Evolutionary conservation across 1,140 invertebrate genomes (phyloP).

Genomic region (Drosophila elegans): DNA sequence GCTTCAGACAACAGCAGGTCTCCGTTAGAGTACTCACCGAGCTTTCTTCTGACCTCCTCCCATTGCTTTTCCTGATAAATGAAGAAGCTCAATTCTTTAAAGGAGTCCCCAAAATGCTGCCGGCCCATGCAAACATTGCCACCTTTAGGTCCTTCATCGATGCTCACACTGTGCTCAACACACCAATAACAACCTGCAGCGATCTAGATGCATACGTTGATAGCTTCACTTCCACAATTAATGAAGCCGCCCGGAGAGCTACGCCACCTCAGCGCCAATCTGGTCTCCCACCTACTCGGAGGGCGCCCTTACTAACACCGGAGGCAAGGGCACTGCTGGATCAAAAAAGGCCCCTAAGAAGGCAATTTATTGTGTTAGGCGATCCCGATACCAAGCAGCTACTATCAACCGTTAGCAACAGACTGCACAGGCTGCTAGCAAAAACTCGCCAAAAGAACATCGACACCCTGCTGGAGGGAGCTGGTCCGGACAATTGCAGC

Average conservation of each 20-base stretch:
- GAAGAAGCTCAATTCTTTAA: not conserved
- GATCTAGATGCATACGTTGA: constrained; percentile 3
- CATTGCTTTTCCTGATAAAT: not conserved
- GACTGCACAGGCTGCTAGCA: not conserved
- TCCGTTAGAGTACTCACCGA: constrained; percentile 1
- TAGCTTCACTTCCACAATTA: not conserved
- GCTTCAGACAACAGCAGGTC: constrained; percentile 1
- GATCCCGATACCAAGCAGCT: not conserved
- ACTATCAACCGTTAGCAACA: not conserved
- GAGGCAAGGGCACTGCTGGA: constrained; percentile 8
- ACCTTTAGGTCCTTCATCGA: not conserved
- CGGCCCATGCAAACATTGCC: constrained; percentile 5
- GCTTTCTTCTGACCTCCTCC: not conserved
- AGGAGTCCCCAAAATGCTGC: constrained; percentile 1
- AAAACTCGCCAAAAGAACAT: not conserved
- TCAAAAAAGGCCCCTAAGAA: not conserved
- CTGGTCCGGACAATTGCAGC: not conserved
- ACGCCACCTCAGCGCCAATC: constrained; percentile 9
- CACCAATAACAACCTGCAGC: not conserved
- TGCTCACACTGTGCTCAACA: constrained; percentile 1
- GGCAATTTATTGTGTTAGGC: not conserved
- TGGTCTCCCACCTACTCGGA: not conserved
- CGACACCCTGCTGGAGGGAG: not conserved
- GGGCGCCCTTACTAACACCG: not conserved
- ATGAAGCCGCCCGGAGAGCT: constrained; percentile 2